Evolutionary conservation across 2,113 vertebrate genomes (phyloP).

Genomic region (Emydocephalus ijimae): DNA sequence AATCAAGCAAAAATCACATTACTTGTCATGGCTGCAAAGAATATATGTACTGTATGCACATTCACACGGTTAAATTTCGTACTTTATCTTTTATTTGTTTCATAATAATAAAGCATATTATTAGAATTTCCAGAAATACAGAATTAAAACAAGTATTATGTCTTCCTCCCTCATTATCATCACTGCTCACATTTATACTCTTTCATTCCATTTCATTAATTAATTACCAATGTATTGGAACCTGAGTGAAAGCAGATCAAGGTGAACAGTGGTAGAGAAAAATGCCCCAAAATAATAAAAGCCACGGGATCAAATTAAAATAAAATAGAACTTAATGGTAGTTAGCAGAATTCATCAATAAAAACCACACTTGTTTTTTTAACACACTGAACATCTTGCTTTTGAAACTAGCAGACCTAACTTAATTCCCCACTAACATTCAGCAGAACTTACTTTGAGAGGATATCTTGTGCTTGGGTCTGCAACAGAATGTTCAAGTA

Average conservation of each 20-base stretch:
- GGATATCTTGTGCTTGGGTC: slow-evolving; percentile 84
- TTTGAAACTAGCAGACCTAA: background rate
- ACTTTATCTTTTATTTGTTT: background rate
- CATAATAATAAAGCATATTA: background rate
- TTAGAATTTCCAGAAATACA: background rate
- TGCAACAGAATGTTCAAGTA: slow-evolving; percentile 95
- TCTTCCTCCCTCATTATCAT: background rate
- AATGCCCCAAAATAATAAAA: background rate
- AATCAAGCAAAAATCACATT: background rate
- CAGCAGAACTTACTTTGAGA: slow-evolving; percentile 76
- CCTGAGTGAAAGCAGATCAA: background rate
- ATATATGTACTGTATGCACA: background rate
- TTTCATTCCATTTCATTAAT: background rate
- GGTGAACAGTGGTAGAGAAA: background rate
- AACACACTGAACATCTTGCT: background rate
- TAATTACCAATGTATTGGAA: background rate
- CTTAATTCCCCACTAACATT: background rate
- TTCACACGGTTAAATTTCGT: background rate
- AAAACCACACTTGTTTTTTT: background rate
- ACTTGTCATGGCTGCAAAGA: background rate
- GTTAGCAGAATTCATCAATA: background rate
- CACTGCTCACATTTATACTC: background rate
- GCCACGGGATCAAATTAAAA: background rate
- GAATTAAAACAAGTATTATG: background rate
- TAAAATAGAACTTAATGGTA: background rate